Conservation (phyloP, 2,888 invertebrate genomes). For the Apodemia hepburni region DNA sequence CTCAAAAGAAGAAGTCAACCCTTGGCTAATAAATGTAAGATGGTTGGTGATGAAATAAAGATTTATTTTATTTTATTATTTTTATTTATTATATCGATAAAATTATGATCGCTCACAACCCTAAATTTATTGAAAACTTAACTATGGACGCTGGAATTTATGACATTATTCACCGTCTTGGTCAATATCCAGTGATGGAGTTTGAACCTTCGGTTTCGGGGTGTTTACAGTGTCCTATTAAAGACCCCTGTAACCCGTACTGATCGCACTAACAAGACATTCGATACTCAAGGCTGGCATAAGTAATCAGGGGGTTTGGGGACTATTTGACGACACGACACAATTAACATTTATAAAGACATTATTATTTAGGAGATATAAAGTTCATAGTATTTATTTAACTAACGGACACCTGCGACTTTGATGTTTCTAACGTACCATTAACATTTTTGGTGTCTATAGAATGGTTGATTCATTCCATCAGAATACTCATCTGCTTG, state of each 20-base stretch:
- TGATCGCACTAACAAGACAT: constrained; percentile 11
- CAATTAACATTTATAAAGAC: constrained; percentile 2
- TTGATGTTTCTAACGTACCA: no score
- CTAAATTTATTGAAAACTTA: constrained; percentile 20
- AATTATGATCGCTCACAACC: not conserved
- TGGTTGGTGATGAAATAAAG: no score
- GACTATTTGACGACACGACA: not conserved
- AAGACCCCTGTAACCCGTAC: constrained; percentile 2
- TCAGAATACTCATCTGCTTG: no score
- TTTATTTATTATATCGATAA: no score
- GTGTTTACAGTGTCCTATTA: constrained; percentile 11
- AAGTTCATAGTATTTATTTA: no score
- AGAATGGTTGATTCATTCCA: no score
- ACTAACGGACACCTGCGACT: no score
- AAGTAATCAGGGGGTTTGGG: constrained; percentile 8
- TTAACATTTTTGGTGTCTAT: no score
- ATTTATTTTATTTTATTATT: no score
- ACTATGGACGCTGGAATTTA: constrained; percentile 31
- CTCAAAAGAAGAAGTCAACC: no score
- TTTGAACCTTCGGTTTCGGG: constrained; percentile 22
- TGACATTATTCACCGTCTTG: constrained; percentile 27
- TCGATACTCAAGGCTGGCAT: constrained; percentile 5
- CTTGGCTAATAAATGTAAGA: no score
- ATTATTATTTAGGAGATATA: not conserved
- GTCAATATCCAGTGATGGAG: constrained; percentile 28